These are phyloP conservation scores for Villa cingulata DNA, from an alignment of 2,888 invertebrate species.

Conservation along the genomic window DNA sequence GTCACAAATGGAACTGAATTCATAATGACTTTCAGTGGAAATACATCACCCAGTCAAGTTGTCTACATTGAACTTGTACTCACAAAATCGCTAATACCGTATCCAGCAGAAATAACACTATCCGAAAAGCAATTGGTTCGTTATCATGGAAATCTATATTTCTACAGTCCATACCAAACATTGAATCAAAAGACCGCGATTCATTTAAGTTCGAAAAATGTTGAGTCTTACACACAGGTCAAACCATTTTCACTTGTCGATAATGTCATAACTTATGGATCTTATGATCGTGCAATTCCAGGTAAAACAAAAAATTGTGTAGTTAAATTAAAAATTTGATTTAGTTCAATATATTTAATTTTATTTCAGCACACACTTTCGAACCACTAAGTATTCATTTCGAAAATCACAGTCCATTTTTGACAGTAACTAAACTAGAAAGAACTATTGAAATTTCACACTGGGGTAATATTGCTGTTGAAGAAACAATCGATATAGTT, in stretches of 20 bases:
- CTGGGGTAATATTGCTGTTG: constrained; percentile 98
- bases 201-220: constrained; percentile 57
- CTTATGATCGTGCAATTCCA: constrained; percentile 57
- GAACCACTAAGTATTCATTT: constrained; percentile 72
- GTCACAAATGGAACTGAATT: constrained; percentile 44
- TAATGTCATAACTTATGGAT: constrained; percentile 74
- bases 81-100: constrained; percentile 63
- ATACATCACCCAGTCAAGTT: constrained; percentile 23
- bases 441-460: constrained; percentile 91
- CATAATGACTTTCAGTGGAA: constrained; percentile 39
- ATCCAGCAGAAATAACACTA: constrained; percentile 80
- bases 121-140: constrained; percentile 87
- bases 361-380: constrained; percentile 35
- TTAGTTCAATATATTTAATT: not conserved
- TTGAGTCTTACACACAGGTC: constrained; percentile 70
- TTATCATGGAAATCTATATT: constrained; percentile 70
- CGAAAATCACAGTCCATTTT: constrained; percentile 91
- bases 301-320: constrained; percentile 27
- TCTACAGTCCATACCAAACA: constrained; percentile 72
- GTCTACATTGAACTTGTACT: constrained; percentile 53
- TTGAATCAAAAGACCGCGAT: constrained; percentile 70
- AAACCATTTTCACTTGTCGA: constrained; percentile 71
- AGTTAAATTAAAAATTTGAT: too few species aligned
- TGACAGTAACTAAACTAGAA: constrained; percentile 79
- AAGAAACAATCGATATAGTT: constrained; percentile 81